Evolutionary conservation across 1,140 invertebrate species (phyloP).

Genomic region (Pomacea maculata): DNA sequence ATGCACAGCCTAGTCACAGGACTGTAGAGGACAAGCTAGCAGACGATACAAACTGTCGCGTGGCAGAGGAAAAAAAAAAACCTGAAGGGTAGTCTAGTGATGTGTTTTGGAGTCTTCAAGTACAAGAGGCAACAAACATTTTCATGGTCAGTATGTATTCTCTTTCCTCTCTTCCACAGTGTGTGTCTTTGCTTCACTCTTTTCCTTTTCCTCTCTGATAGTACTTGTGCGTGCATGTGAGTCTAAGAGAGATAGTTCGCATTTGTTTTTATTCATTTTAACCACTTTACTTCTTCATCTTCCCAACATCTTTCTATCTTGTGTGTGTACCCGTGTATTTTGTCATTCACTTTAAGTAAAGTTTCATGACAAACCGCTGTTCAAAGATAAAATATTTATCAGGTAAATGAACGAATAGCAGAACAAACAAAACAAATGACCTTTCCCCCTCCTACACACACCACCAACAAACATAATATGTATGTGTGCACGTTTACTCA

Average conservation of each 20-base stretch:
- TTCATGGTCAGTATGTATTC: neutral
- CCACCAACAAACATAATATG: neutral
- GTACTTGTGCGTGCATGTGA: slow-evolving; percentile 1
- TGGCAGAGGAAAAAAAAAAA: no score
- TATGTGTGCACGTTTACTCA: slow-evolving; percentile 4
- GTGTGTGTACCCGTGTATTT: neutral
- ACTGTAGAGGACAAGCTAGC: no score
- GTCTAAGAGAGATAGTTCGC: slow-evolving; percentile 1
- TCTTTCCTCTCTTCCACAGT: neutral
- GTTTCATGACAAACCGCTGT: no score
- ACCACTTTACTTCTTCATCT: neutral
- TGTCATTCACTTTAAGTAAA: neutral
- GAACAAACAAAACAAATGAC: no score
- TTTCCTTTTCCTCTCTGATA: neutral
- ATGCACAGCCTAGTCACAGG: no score
- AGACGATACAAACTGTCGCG: no score
- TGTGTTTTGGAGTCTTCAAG: no score
- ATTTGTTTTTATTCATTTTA: neutral
- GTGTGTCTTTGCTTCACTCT: neutral
- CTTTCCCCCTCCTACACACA: no score
- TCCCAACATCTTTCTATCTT: neutral
- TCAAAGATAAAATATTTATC: no score
- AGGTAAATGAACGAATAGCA: no score
- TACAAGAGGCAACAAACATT: no score
- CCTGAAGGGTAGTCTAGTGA: no score